Base-by-base conservation (phyloP, 2,797 vertebrate species). In the Decapterus maruadsi region DNA sequence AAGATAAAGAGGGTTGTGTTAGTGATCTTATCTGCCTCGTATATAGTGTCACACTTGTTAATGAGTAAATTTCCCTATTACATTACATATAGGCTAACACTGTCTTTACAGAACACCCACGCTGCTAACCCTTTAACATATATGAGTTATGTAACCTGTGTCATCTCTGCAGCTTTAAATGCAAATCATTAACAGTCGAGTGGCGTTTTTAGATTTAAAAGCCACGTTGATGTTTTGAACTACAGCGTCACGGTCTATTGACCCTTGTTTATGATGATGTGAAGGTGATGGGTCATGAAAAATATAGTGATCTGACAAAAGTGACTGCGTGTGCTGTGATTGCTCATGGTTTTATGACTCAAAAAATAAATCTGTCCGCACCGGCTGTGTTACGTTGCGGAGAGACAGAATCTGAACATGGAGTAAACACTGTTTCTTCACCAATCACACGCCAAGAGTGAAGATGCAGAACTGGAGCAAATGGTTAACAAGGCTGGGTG, bases 21-120 rank as follows among this genome's bases (percentile, higher is more conserved):
- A 16, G 45, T 68, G 45, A 76, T 60, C 57, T 38, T 61, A 69
- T 75, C 75, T 14, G 13, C 42, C n/a, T 58, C 29, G 54, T 69
- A 22, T 43, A 20, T 16, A 42, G 1, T 29, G 29, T 78, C 38
- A 54, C 46, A 42, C 31, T 58, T 43, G 60, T 68, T 76, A 84
- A 74, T 79, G 66, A 45, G 34, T 57, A 53, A 45, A 58, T 57
- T 59, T 46, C 53, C 31, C 57, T 20, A 19, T 43, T 42, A 17
- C 5, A 19, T 17, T 31, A 40, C 45, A 2, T 40, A 14, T 6
- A n/a, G n/a, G n/a, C n/a, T n/a, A n/a, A 54, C 40, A 62, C 13
- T n/a, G 16, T 36, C 19, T 45, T 9, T 22, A 29, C 6, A 48
- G 17, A 17, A 58, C 20, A 10, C 19, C 12, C 48, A 10, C 48